Base-by-base conservation (phyloP, 2,113 vertebrate genomes). In the Prinia subflava region DNA sequence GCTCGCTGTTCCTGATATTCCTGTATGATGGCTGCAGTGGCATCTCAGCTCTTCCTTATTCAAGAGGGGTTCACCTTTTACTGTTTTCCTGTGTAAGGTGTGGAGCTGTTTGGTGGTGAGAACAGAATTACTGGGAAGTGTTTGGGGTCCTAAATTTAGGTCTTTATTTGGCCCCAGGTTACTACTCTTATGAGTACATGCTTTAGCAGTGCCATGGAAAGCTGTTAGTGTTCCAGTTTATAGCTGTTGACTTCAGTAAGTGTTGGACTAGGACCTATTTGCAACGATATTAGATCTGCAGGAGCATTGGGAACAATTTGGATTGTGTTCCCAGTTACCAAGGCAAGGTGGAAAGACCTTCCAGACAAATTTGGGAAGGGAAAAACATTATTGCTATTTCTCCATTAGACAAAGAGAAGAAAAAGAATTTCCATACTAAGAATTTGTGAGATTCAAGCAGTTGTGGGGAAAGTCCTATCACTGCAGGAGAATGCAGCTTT, bases 301-400 rank as follows among this genome's bases (percentile, higher is more conserved):
- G 71, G 60, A 93, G 69, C 62, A 87, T 10, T 53, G 56, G 76
- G 76, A 94, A 75, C 37, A 75, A 67, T 81, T 64, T 89, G 60
- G 41, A 56, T 75, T 74, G 44, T 74, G 49, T 57, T 96, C 25
- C 64, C 57, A 60, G 53, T 93, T 95, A 64, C 82, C 63, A 79
- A 76, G 62, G 88, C 64, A 93, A 93, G 60, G 53, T 88, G 59
- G 71, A 90, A 95, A 90, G 59, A 83, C 56, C n/a, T 88, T 71
- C 64, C 83, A 80, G 44, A 24, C 47, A 92, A 60, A 78, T 78
- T 37, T 90, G 56, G 56, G 53, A 56, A 81, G 52, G 52, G 71
- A 90, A 83, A 92, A 52, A 8, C 15, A n/a, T 70, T 63, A 74
- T 63, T 83, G 50, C 20, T 92, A 18, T 81, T 95, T 75, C 25